Evolutionary conservation across 2,888 invertebrate genomes (phyloP).

Genomic region (Hirudinaria manillensis): DNA sequence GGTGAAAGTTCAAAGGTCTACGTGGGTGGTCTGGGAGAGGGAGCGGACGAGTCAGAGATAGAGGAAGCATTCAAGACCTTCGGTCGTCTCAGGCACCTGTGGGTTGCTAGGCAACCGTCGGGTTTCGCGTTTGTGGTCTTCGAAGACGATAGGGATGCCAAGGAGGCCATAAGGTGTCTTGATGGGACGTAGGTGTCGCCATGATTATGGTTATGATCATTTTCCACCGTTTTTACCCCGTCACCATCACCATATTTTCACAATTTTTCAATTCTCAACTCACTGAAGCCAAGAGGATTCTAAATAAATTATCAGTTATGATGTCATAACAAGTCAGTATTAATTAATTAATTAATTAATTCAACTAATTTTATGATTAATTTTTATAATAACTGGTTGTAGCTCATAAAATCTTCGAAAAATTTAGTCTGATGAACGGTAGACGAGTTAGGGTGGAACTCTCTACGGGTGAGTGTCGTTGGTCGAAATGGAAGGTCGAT

Average conservation of each 20-base stretch:
- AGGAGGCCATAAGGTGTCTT: slow-evolving; percentile 54
- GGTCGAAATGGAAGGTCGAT: slow-evolving; percentile 35
- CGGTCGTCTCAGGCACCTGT: slow-evolving; percentile 78
- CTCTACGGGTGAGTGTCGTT: slow-evolving; percentile 52
- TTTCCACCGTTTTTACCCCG: slow-evolving; percentile 8
- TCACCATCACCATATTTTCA: neutral
- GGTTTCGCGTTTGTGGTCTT: slow-evolving; percentile 59
- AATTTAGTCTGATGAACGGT: slow-evolving; percentile 54
- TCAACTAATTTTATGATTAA: too few species aligned
- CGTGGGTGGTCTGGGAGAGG: slow-evolving; percentile 82
- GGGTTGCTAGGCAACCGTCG: slow-evolving; percentile 88
- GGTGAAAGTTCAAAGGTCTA: slow-evolving; percentile 78
- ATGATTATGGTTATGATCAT: neutral
- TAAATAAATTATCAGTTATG: too few species aligned
- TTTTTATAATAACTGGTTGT: too few species aligned
- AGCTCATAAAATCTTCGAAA: too few species aligned
- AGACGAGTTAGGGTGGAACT: slow-evolving; percentile 54
- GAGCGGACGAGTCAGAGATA: slow-evolving; percentile 78
- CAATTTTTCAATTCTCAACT: neutral
- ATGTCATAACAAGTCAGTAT: too few species aligned
- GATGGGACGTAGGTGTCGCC: slow-evolving; percentile 52
- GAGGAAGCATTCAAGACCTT: slow-evolving; percentile 67
- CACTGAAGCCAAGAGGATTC: too few species aligned
- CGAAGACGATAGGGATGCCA: slow-evolving; percentile 53
- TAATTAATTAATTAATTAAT: too few species aligned